Percentiles rank a stretch among this genome's conserved stretches.
phyloP scores from a whole-genome alignment of 30 jellyfish, hydroid and myxozoan genomes.

The Aurelia coerulea region DNA sequence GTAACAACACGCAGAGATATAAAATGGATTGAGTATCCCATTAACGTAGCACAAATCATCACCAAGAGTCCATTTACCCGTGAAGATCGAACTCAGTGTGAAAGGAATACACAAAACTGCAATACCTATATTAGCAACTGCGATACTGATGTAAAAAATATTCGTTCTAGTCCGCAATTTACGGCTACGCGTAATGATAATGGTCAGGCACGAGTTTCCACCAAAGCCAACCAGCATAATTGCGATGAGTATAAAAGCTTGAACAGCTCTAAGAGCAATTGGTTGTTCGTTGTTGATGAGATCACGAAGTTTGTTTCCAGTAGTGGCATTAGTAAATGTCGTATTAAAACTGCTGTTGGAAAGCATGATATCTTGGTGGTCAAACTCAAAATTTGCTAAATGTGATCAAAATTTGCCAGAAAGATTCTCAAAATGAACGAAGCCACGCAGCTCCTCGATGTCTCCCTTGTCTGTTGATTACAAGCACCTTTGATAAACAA shows the following conservation, averaged over 20 bases:
- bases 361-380: too few relatives aligned
- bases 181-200: slow-evolving; percentile 41
- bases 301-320: too few relatives aligned
- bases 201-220: slow-evolving; percentile 46
- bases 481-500: too few relatives aligned
- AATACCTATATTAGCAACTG: slow-evolving; percentile 72
- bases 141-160: slow-evolving; percentile 47
- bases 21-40: slow-evolving; percentile 73
- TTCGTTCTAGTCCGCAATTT: slow-evolving; percentile 78
- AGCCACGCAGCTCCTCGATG: too few relatives aligned
- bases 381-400: too few relatives aligned
- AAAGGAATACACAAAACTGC: slow-evolving; percentile 74
- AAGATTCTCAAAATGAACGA: too few relatives aligned
- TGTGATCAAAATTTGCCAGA: too few relatives aligned
- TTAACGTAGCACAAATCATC: slow-evolving; percentile 49
- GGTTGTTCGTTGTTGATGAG: background rate
- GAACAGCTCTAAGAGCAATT: slow-evolving; percentile 28
- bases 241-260: slow-evolving; percentile 20
- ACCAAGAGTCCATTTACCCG: slow-evolving; percentile 74
- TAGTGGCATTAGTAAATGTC: too few relatives aligned
- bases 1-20: slow-evolving; percentile 68
- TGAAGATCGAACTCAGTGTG: slow-evolving; percentile 56
- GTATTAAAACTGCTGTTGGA: too few relatives aligned
- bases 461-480: too few relatives aligned
- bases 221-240: slow-evolving; percentile 53